A percentile compares a stretch with the other conserved stretches of the same genome.
Evolutionary conservation across 2,113 vertebrate species (phyloP).

Genomic region (Chelonoidis abingdonii): DNA sequence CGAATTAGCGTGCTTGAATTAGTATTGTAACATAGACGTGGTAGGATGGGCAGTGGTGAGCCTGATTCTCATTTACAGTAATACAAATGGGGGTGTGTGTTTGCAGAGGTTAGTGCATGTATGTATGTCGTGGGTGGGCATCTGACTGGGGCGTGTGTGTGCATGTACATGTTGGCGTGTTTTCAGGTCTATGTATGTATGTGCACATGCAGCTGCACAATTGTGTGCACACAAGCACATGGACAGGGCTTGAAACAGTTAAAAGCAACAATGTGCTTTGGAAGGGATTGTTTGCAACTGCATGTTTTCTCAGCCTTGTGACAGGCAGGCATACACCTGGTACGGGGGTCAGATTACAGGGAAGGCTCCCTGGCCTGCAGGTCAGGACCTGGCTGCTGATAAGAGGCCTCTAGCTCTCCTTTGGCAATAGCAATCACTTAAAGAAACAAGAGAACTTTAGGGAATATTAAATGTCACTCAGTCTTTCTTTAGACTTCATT

Average conservation of each 20-base stretch:
- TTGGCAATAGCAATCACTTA: constrained; percentile 76
- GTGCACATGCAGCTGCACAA: rapidly evolving
- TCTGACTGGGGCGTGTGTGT: not conserved
- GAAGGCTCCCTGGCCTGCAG: constrained; percentile 81
- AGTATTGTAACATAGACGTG: not conserved
- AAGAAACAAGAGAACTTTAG: constrained; percentile 77
- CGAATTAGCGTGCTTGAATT: not conserved
- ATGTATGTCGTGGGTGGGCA: not conserved
- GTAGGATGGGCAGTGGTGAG: not conserved
- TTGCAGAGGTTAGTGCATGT: not conserved
- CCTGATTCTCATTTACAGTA: too few relatives aligned
- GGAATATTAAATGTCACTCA: constrained; percentile 78
- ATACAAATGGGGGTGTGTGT: rapidly evolving
- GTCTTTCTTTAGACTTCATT: constrained; percentile 72
- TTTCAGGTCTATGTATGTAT: rapidly evolving
- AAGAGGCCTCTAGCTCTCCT: constrained; percentile 82
- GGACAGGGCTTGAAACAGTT: constrained; percentile 79
- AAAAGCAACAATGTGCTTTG: constrained; percentile 82
- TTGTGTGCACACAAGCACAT: not conserved
- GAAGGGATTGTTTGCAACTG: constrained; percentile 77
- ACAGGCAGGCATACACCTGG: constrained; percentile 98
- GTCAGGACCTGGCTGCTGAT: constrained; percentile 91
- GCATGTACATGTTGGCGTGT: not conserved
- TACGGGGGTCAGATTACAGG: constrained; percentile 91
- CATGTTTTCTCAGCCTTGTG: constrained; percentile 85